Percentiles rank a stretch among this genome's conserved stretches.
Evolutionary conservation across 2,797 vertebrate species (phyloP).

Genomic region (Erpetoichthys calabaricus): DNA sequence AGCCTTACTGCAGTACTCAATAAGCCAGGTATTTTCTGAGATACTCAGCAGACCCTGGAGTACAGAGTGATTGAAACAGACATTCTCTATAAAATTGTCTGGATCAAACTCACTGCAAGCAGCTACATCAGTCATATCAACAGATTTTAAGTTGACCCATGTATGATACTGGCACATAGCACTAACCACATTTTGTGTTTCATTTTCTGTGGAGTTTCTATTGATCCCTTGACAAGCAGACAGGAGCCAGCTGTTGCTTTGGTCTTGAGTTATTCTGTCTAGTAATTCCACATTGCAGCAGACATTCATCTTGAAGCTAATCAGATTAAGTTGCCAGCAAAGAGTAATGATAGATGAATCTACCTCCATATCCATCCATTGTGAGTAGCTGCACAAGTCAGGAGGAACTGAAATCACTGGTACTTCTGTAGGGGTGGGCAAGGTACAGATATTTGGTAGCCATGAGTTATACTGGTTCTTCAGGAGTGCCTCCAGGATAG

Average conservation of each 20-base stretch:
- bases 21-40: conserved; percentile 54
- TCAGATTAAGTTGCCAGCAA: conserved; percentile 47
- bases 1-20: conserved; percentile 39
- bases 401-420: conserved; percentile 13
- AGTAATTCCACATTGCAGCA: conserved; percentile 40
- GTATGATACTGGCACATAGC: conserved; percentile 46
- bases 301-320: conserved; percentile 41
- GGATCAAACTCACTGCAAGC: conserved; percentile 48
- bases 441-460: conserved; percentile 36
- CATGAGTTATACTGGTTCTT: conserved; percentile 27
- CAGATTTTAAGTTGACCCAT: conserved; percentile 44
- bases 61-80: conserved; percentile 42
- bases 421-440: not conserved
- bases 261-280: conserved; percentile 32
- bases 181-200: conserved; percentile 16
- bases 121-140: conserved; percentile 56
- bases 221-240: conserved; percentile 29
- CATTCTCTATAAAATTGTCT: conserved; percentile 43
- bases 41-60: conserved; percentile 51
- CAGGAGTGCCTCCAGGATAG: conserved; percentile 33
- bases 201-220: conserved; percentile 7
- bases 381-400: conserved; percentile 45
- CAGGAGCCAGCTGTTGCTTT: conserved; percentile 44
- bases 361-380: conserved; percentile 32
- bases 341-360: conserved; percentile 45